Evolutionary conservation across 1,140 invertebrate species (phyloP), one percentile per base, ranked within the genome.

Genomic region (Galleria mellonella): DNA sequence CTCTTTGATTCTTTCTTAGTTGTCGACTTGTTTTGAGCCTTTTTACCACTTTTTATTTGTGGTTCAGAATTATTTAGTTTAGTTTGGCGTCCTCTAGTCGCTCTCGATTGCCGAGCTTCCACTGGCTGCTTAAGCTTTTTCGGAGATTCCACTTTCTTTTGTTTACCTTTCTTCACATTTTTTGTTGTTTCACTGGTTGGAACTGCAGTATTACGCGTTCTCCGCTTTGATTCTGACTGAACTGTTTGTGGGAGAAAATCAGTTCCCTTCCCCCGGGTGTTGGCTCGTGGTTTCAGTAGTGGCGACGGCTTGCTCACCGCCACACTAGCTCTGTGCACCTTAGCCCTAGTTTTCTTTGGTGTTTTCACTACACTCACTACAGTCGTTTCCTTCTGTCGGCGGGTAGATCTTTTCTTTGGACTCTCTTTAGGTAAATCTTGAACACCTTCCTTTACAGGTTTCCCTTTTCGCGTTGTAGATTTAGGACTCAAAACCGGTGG

Each of bases 221-320:
- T 12, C 23, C 17, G 17, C 17, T 23, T 17, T 15, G 35, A 9
- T 37, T 37, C 17, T 0, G 41, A 14, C 10, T 23, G 7, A 1
- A 7, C 15, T 17, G 17, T 23, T 6, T 17, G 2, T 17, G 9
- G 8, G 39, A 10, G 32, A 23, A 23, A 15, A 11, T 17, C n/a
- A 31, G 15, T 7, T 9, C 6, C 17, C 17, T 23, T 23, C 2
- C 17, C 2, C 17, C 17, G 2, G 6, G 17, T 23, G 6, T 38
- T 29, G 29, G 36, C 35, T 13, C 36, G 46, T 0, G 51, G 51
- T 6, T 55, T 55, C 31, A 49, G 7, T 31, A 43, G 17, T 9
- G 56, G 56, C 12, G 56, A 52, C 0, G 52, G 52, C 29, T 55
- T 55, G 27, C 27, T 29, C 0, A 55, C 43, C 1, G 47, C 56